phyloP scores from a whole-genome alignment of 1,140 invertebrate species.

The Drosophila carrolli region DNA sequence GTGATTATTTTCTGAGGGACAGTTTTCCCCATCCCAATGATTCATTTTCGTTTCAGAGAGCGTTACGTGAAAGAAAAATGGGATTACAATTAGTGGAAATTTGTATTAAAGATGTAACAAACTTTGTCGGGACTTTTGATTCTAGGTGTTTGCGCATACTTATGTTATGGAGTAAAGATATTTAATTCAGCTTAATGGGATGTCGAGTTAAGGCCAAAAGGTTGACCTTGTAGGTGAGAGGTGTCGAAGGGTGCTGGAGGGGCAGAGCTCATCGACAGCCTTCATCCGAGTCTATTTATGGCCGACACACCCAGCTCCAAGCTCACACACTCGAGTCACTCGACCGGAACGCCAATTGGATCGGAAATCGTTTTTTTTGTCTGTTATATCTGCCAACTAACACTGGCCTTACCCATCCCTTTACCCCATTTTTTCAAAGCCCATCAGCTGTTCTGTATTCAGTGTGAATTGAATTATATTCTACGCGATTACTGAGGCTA shows the following conservation, averaged over 20 bases:
- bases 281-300: constrained; percentile 33
- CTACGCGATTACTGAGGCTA: constrained; percentile 39
- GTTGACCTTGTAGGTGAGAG: constrained; percentile 45
- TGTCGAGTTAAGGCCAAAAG: constrained; percentile 29
- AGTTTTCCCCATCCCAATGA: constrained; percentile 41
- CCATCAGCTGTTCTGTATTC: constrained; percentile 61
- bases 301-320: constrained; percentile 55
- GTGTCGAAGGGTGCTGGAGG: constrained; percentile 14
- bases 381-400: constrained; percentile 31
- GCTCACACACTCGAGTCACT: constrained; percentile 46
- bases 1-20: constrained; percentile 36
- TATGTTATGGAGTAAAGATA: constrained; percentile 30
- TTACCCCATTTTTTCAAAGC: constrained; percentile 1
- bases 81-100: constrained; percentile 29
- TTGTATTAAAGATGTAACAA: neutral
- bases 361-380: constrained; percentile 66
- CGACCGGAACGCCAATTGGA: constrained; percentile 61
- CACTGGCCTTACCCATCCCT: constrained; percentile 14
- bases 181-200: constrained; percentile 20
- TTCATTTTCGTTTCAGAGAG: constrained; percentile 61
- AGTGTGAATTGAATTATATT: constrained; percentile 55
- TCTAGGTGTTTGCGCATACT: constrained; percentile 53
- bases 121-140: constrained; percentile 20
- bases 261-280: constrained; percentile 39
- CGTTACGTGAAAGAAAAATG: constrained; percentile 59